Conservation (phyloP, 2,797 vertebrate species). For the Amblyraja radiata region DNA sequence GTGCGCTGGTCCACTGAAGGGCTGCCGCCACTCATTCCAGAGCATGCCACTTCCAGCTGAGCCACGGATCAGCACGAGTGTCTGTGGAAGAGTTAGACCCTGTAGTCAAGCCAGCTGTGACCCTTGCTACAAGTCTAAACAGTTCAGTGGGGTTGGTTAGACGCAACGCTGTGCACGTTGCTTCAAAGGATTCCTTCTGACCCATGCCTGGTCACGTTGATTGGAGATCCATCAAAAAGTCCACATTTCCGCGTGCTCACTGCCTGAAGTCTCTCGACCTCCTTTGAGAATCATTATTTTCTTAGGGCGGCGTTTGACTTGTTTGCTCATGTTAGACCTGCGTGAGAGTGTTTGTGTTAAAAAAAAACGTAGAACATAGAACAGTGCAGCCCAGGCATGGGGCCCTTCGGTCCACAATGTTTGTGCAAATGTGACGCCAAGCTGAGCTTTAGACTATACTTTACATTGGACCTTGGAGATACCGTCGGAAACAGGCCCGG, state of each 20-base stretch:
- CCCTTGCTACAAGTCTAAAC: conserved; percentile 38
- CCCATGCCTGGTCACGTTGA: neutral
- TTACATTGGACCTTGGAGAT: too few relatives aligned
- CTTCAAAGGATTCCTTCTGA: conserved; percentile 31
- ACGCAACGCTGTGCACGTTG: neutral
- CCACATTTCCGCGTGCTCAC: neutral
- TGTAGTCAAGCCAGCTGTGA: conserved; percentile 43
- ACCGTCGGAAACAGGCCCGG: too few relatives aligned
- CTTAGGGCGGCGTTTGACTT: neutral
- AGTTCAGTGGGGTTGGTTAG: conserved; percentile 23
- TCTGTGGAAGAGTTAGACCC: conserved; percentile 44
- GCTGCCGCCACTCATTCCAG: conserved; percentile 17
- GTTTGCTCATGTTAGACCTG: neutral
- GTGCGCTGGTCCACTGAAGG: conserved; percentile 41
- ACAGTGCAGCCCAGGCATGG: too few relatives aligned
- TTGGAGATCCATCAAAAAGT: conserved; percentile 14
- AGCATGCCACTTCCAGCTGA: conserved; percentile 13
- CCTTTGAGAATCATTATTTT: conserved; percentile 8
- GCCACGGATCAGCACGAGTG: neutral
- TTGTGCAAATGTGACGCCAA: too few relatives aligned
- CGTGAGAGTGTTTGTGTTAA: neutral
- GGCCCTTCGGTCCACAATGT: too few relatives aligned
- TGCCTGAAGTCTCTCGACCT: neutral
- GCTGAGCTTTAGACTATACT: too few relatives aligned
- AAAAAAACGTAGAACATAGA: too few relatives aligned